A percentile compares a stretch with the other conserved stretches of the same genome.
Conservation (phyloP, 2,888 invertebrate genomes). For the Cataglyphis rosenhaueri region DNA sequence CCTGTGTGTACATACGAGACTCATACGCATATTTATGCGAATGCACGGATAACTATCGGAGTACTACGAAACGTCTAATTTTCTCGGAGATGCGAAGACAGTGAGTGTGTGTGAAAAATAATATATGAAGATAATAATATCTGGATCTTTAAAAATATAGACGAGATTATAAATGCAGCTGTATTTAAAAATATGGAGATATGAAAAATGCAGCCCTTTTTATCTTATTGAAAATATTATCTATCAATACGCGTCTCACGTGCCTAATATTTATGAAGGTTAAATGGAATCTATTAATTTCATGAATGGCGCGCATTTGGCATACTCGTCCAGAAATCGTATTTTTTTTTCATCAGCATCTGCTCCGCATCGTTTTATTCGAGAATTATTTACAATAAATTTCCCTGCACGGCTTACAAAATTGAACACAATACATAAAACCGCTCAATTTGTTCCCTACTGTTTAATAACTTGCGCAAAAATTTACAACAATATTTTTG, state of each 20-base stretch:
- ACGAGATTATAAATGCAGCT: neutral
- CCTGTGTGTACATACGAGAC: neutral
- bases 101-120: neutral
- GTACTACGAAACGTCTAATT: neutral
- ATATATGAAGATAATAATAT: neutral
- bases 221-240: neutral
- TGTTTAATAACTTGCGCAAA: constrained; percentile 2
- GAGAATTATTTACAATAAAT: constrained; percentile 6
- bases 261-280: neutral
- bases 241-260: neutral
- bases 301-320: neutral
- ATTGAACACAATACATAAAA: neutral
- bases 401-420: neutral
- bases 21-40: neutral
- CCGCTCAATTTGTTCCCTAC: neutral
- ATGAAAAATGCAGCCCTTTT: neutral
- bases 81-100: neutral
- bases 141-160: neutral
- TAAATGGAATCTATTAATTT: neutral
- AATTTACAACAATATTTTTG: neutral
- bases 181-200: neutral
- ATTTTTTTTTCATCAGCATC: neutral
- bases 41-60: neutral
- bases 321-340: constrained; percentile 5
- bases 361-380: neutral